Conservation (phyloP, 2,797 vertebrate genomes). For the Heterohyrax brucei region DNA sequence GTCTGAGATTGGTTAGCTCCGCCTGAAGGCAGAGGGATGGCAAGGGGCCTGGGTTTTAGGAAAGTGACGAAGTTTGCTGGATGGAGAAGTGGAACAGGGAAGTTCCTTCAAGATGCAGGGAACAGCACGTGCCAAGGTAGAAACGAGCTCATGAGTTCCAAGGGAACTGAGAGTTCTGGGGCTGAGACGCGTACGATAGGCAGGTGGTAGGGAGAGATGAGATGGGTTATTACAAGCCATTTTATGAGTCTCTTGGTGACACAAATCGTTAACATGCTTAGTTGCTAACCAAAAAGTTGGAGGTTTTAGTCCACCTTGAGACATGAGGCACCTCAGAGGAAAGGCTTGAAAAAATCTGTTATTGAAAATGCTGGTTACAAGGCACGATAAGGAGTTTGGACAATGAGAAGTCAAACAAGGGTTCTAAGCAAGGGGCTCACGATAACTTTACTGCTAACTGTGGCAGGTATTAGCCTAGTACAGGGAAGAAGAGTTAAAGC, state of each 20-base stretch:
- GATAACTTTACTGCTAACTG: not conserved
- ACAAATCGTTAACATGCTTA: not conserved
- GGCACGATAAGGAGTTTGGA: not conserved
- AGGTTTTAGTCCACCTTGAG: not conserved
- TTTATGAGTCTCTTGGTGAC: not conserved
- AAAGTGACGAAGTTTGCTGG: not conserved
- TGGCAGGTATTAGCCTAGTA: not conserved
- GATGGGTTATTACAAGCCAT: rapidly evolving
- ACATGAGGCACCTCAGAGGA: not conserved
- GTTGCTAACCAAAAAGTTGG: not conserved
- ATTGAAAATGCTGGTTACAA: not conserved
- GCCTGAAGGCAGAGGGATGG: not conserved
- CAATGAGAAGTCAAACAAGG: not conserved
- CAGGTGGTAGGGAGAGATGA: rapidly evolving
- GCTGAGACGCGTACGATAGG: rapidly evolving
- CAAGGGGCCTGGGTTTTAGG: not conserved
- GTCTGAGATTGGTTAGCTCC: not conserved
- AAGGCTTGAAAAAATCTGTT: not conserved
- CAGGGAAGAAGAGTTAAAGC: not conserved
- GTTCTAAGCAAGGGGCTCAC: not conserved
- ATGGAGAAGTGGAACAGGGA: not conserved
- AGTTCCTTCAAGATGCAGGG: not conserved
- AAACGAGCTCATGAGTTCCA: not conserved
- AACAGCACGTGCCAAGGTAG: not conserved
- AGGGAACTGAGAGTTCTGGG: not conserved